Evolutionary conservation across 2,113 vertebrate genomes (phyloP).

Genomic region (Silurus asotus): DNA sequence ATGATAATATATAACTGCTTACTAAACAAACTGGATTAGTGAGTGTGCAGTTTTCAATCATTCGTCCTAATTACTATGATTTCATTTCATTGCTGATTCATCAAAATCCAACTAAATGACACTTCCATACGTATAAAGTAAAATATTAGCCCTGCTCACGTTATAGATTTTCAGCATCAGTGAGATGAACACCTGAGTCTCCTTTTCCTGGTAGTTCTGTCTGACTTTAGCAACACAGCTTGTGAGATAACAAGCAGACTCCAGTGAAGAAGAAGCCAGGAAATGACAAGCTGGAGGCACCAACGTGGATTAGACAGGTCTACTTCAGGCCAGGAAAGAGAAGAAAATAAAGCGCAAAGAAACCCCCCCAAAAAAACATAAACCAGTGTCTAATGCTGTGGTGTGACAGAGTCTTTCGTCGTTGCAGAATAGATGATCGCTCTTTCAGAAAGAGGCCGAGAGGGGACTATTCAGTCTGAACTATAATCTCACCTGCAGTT

Average conservation of each 20-base stretch:
- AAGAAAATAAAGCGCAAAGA: background rate
- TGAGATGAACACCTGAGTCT: background rate
- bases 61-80: background rate
- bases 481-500: background rate
- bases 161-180: background rate
- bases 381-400: background rate
- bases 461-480: background rate
- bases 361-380: background rate
- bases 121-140: background rate
- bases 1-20: background rate
- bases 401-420: background rate
- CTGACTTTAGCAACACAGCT: background rate
- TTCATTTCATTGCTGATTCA: background rate
- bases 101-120: background rate
- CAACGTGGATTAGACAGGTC: background rate
- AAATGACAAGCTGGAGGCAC: constrained; percentile 2
- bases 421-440: too few species aligned
- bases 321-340: background rate
- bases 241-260: background rate
- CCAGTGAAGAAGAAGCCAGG: background rate
- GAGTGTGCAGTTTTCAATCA: background rate
- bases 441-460: background rate
- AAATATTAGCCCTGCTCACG: background rate
- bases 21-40: background rate
- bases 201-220: background rate